These are phyloP conservation scores for Drosophila fuyamai DNA, from an alignment of 1,140 invertebrate species.

Conservation along the genomic window DNA sequence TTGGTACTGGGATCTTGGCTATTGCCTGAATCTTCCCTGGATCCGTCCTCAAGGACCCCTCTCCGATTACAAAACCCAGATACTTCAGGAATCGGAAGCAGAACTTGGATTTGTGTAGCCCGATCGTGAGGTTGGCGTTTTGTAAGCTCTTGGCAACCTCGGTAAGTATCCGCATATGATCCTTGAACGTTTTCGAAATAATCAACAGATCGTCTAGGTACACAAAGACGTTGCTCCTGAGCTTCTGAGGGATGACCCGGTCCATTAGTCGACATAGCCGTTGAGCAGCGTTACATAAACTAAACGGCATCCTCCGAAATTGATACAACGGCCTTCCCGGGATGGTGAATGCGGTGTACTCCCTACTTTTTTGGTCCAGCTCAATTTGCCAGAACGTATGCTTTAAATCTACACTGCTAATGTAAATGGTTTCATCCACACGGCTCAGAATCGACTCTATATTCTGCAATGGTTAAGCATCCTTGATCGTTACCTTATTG, in stretches of 20 bases:
- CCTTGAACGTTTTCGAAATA: conserved; percentile 40
- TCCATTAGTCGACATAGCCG: no score
- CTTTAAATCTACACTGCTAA: background rate
- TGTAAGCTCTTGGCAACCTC: no score
- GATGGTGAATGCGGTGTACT: no score
- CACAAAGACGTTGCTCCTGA: conserved; percentile 45
- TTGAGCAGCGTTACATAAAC: no score
- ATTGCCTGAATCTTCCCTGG: background rate
- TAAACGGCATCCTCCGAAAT: no score
- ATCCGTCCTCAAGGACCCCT: conserved; percentile 13
- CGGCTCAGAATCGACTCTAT: background rate
- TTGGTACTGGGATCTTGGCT: conserved; percentile 1
- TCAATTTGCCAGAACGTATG: background rate
- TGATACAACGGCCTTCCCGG: no score
- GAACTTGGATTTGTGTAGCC: conserved; percentile 19
- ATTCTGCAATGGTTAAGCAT: background rate
- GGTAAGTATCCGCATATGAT: conserved; percentile 28
- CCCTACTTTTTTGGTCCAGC: background rate
- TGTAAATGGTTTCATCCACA: background rate
- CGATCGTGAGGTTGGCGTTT: conserved; percentile 16
- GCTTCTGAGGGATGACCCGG: background rate
- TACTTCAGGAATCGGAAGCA: conserved; percentile 17
- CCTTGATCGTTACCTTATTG: background rate
- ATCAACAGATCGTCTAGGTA: conserved; percentile 72
- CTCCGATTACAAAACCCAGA: conserved; percentile 23